Conservation (phyloP, 2,113 vertebrate genomes). For the Serinus canaria region DNA sequence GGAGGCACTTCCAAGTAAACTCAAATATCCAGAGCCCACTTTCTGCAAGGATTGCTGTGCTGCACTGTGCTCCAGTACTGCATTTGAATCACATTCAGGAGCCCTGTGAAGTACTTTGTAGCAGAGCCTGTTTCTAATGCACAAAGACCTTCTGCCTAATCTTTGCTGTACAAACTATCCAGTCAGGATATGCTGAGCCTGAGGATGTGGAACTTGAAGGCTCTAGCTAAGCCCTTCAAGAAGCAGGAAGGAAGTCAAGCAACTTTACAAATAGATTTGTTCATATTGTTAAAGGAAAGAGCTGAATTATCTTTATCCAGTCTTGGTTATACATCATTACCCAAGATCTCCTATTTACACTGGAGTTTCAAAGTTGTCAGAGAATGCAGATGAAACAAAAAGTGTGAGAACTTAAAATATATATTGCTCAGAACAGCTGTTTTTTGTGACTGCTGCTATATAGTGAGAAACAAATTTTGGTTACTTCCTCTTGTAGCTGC, state of each 20-base stretch:
- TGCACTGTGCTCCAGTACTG: not conserved
- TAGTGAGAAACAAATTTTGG: not conserved
- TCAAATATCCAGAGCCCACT: not conserved
- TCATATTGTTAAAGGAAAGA: not conserved
- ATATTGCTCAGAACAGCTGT: not conserved
- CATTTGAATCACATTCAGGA: not conserved
- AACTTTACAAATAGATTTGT: not conserved
- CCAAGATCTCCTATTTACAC: not conserved
- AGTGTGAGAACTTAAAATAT: not conserved
- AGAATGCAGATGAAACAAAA: not conserved
- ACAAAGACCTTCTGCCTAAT: not conserved
- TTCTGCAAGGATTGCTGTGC: not conserved
- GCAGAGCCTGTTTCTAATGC: not conserved
- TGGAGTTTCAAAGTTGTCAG: not conserved
- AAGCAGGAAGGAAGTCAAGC: not conserved
- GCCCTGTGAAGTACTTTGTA: not conserved
- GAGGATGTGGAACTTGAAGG: not conserved
- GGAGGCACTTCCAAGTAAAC: not conserved
- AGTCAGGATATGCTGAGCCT: not conserved
- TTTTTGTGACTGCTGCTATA: not conserved
- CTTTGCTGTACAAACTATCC: not conserved
- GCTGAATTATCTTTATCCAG: not conserved
- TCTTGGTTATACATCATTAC: not conserved
- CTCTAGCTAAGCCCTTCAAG: not conserved
- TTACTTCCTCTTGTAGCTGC: not conserved